phyloP scores from a whole-genome alignment of 2,797 vertebrate genomes.

The Neomorphus geoffroyi region DNA sequence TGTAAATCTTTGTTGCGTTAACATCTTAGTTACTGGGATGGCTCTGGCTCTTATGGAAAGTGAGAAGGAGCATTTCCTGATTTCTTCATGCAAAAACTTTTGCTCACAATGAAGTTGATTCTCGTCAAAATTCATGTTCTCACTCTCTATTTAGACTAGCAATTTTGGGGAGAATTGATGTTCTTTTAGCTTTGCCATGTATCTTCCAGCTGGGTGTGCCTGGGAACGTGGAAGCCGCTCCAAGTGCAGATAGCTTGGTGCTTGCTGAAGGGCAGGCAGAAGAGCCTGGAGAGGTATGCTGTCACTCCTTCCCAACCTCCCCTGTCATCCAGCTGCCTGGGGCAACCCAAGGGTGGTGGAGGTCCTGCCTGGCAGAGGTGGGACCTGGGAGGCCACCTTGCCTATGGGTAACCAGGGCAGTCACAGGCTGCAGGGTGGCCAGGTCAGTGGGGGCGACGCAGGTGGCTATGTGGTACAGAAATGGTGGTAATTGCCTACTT shows the following conservation, averaged over 20 bases:
- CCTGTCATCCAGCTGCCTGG: not conserved
- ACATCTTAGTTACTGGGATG: not conserved
- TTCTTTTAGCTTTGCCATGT: not conserved
- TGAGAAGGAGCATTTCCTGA: not conserved
- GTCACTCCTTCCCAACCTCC: not conserved
- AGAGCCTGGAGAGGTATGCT: not conserved
- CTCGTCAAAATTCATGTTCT: not conserved
- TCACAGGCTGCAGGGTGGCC: not conserved
- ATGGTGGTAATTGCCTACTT: not conserved
- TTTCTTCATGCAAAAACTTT: not conserved
- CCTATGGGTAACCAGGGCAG: not conserved
- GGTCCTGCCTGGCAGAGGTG: not conserved
- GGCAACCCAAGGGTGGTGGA: not conserved
- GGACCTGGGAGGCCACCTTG: not conserved
- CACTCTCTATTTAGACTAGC: not conserved
- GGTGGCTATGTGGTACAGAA: rapidly evolving
- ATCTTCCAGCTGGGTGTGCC: not conserved
- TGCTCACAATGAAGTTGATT: not conserved
- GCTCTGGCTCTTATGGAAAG: not conserved
- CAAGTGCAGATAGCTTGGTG: rapidly evolving
- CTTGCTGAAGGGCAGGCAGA: not conserved
- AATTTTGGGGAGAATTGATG: not conserved
- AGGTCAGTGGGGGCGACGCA: not conserved
- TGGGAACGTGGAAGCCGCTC: rapidly evolving
- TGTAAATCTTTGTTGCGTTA: not conserved